A percentile compares a stretch with the other conserved stretches of the same genome.
These are phyloP conservation scores for Atopsyche davidsoni DNA, from an alignment of 1,140 invertebrate species.

Conservation along the genomic window DNA sequence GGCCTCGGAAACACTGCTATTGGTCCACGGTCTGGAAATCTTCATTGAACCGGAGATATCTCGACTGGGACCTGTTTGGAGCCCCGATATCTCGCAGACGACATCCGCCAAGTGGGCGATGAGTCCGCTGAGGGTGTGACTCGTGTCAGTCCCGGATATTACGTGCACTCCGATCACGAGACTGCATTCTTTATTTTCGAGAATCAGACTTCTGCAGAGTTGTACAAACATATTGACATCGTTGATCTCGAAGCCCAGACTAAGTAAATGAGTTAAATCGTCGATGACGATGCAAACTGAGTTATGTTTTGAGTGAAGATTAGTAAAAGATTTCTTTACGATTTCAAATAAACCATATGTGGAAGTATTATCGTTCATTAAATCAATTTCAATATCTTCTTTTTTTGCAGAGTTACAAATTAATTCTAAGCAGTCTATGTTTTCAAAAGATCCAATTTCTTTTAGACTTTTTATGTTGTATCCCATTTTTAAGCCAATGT, in stretches of 20 bases:
- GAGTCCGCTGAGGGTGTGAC: slow-evolving; percentile 49
- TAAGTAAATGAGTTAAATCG: slow-evolving; percentile 62
- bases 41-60: slow-evolving; percentile 62
- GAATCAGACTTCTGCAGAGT: slow-evolving; percentile 40
- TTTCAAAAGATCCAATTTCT: slow-evolving; percentile 47
- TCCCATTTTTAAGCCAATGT: slow-evolving; percentile 64
- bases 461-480: slow-evolving; percentile 58
- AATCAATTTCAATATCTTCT: slow-evolving; percentile 33
- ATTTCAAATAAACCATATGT: slow-evolving; percentile 33
- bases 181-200: slow-evolving; percentile 34
- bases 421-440: slow-evolving; percentile 52
- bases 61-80: slow-evolving; percentile 60
- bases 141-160: slow-evolving; percentile 51
- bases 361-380: slow-evolving; percentile 24
- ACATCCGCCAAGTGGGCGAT: slow-evolving; percentile 58
- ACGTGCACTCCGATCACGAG: slow-evolving; percentile 39
- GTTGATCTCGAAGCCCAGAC: slow-evolving; percentile 50
- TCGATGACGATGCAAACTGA: slow-evolving; percentile 59
- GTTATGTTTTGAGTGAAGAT: slow-evolving; percentile 25
- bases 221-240: slow-evolving; percentile 51
- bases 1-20: slow-evolving; percentile 39
- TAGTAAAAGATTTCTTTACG: slow-evolving; percentile 29
- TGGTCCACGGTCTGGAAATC: slow-evolving; percentile 44
- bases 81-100: slow-evolving; percentile 53
- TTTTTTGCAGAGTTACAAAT: slow-evolving; percentile 41